These are phyloP conservation scores for Apolygus lucorum DNA, from an alignment of 1,140 invertebrate species.

Conservation along the genomic window DNA sequence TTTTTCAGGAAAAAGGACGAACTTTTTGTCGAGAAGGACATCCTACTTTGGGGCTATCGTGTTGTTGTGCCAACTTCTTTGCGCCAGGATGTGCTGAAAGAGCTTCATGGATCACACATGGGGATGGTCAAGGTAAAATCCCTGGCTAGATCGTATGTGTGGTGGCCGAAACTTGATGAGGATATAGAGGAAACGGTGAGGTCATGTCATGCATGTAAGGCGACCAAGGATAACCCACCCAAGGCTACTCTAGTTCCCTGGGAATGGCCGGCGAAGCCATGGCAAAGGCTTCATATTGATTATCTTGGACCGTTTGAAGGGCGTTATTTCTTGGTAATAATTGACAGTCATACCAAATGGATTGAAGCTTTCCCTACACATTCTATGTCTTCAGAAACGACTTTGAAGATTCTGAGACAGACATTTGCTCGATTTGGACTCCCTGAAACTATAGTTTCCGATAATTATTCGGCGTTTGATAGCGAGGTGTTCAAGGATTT, in stretches of 20 bases:
- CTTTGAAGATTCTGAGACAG: too few relatives aligned
- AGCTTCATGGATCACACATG: too few relatives aligned
- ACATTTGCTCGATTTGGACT: too few relatives aligned
- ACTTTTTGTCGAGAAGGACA: not conserved
- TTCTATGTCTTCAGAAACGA: too few relatives aligned
- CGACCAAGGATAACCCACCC: not conserved
- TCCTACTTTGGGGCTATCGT: not conserved
- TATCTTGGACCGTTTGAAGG: too few relatives aligned
- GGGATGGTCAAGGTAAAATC: constrained; percentile 20
- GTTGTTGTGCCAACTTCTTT: not conserved
- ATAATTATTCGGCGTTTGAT: constrained; percentile 1
- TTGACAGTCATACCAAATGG: too few relatives aligned
- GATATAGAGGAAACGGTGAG: not conserved
- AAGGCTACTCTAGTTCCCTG: not conserved
- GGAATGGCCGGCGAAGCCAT: too few relatives aligned
- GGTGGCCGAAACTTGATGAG: not conserved
- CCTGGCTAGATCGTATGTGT: not conserved
- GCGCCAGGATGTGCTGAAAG: not conserved
- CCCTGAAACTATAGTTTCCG: not conserved
- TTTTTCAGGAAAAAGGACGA: not conserved
- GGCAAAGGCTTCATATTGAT: too few relatives aligned
- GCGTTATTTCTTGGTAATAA: too few relatives aligned
- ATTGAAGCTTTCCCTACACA: too few relatives aligned
- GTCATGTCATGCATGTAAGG: not conserved
- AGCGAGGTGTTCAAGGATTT: constrained; percentile 1